These are phyloP conservation scores for Calliphora vicina DNA, from an alignment of 1,140 invertebrate species.

Conservation along the genomic window DNA sequence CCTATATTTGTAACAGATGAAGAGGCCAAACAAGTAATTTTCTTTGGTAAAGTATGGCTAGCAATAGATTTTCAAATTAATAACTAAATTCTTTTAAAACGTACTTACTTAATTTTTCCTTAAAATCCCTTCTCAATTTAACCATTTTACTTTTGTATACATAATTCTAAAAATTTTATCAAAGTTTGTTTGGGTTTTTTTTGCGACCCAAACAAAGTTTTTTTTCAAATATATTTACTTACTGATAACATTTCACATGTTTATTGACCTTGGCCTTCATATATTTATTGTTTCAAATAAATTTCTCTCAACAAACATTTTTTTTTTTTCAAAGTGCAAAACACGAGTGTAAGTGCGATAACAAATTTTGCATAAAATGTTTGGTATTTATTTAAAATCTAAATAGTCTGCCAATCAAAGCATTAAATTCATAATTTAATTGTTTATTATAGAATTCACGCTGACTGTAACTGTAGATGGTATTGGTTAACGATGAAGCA, in stretches of 20 bases:
- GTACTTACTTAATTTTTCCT: too few relatives aligned
- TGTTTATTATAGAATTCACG: slow-evolving; percentile 42
- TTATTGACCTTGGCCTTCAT: neutral
- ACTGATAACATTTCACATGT: neutral
- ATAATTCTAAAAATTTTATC: too few relatives aligned
- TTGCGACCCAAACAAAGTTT: neutral
- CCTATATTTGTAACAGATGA: too few relatives aligned
- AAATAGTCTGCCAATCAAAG: slow-evolving; percentile 52
- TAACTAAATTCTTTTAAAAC: too few relatives aligned
- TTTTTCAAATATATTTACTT: neutral
- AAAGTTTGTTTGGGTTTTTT: neutral
- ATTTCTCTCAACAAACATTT: too few relatives aligned
- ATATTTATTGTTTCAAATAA: neutral
- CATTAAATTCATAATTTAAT: slow-evolving; percentile 51
- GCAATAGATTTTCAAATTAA: too few relatives aligned
- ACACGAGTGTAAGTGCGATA: neutral
- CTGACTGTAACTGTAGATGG: slow-evolving; percentile 39
- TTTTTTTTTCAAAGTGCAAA: neutral
- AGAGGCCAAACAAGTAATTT: too few relatives aligned
- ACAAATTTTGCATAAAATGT: neutral
- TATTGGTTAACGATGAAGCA: neutral
- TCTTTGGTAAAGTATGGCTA: too few relatives aligned
- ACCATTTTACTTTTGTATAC: too few relatives aligned
- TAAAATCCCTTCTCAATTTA: too few relatives aligned
- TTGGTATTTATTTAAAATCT: neutral